Evolutionary conservation across 1,140 invertebrate genomes (phyloP).

Genomic region (Caerostris extrusa): DNA sequence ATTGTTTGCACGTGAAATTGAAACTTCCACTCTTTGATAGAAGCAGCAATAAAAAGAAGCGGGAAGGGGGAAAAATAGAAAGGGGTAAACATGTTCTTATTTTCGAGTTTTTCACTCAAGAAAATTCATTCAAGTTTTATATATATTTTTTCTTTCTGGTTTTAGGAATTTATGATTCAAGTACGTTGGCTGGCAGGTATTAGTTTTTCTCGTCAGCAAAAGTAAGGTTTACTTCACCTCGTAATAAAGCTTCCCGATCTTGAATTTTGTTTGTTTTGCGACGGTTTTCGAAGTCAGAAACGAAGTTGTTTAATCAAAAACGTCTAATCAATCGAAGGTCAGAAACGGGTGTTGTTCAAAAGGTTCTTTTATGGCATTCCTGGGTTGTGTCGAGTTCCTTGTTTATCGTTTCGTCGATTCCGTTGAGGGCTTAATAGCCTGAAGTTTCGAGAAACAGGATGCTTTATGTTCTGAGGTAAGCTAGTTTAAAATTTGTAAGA

Average conservation of each 20-base stretch:
- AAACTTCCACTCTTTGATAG: conserved; percentile 64
- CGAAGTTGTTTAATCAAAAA: no score
- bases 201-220: background rate
- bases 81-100: conserved; percentile 47
- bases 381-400: background rate
- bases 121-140: conserved; percentile 6
- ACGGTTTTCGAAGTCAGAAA: background rate
- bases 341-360: background rate
- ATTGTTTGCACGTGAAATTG: conserved; percentile 65
- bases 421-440: background rate
- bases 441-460: background rate
- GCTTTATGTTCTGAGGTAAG: background rate
- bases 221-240: background rate
- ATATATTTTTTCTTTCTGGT: background rate
- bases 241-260: conserved; percentile 34
- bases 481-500: no score
- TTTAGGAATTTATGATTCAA: conserved; percentile 53
- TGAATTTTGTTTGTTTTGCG: conserved; percentile 31
- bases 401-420: no score
- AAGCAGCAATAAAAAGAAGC: background rate
- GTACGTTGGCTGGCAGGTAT: conserved; percentile 54
- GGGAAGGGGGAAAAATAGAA: background rate
- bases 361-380: conserved; percentile 48
- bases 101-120: conserved; percentile 37
- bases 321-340: conserved; percentile 34